Percentiles rank a stretch among this genome's conserved stretches.
Conservation (phyloP, 2,797 vertebrate species). For the Chelonia mydas region DNA sequence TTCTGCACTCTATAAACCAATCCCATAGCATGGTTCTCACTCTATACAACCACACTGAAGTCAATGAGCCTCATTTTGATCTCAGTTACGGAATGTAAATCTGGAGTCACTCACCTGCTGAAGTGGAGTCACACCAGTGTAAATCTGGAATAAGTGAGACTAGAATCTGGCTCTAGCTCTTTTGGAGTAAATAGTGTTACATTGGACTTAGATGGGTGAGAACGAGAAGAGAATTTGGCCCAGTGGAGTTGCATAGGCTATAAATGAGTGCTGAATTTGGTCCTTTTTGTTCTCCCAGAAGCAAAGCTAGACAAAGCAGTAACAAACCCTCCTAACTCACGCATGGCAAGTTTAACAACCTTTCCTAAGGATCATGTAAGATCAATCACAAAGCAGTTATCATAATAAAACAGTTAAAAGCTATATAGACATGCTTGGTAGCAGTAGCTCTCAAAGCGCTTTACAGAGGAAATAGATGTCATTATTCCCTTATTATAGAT, state of each 20-base stretch:
- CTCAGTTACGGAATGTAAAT: not conserved
- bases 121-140: not conserved
- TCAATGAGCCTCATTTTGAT: not conserved
- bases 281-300: not conserved
- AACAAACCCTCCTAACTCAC: not conserved
- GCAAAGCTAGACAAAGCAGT: not conserved
- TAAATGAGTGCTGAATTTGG: not conserved
- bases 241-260: not conserved
- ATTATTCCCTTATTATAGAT: not conserved
- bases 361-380: not conserved
- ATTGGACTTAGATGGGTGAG: not conserved
- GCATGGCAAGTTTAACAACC: not conserved
- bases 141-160: not conserved
- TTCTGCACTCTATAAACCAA: not conserved
- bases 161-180: not conserved
- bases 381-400: not conserved
- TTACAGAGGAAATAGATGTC: not conserved
- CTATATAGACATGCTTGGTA: not conserved
- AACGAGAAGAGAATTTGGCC: not conserved
- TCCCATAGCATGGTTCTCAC: not conserved
- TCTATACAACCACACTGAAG: not conserved
- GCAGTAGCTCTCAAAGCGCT: not conserved
- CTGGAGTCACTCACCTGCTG: not conserved
- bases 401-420: not conserved
- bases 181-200: not conserved